Evolutionary conservation across 1,140 invertebrate species (phyloP).

Genomic region (Pomacea maculata): DNA sequence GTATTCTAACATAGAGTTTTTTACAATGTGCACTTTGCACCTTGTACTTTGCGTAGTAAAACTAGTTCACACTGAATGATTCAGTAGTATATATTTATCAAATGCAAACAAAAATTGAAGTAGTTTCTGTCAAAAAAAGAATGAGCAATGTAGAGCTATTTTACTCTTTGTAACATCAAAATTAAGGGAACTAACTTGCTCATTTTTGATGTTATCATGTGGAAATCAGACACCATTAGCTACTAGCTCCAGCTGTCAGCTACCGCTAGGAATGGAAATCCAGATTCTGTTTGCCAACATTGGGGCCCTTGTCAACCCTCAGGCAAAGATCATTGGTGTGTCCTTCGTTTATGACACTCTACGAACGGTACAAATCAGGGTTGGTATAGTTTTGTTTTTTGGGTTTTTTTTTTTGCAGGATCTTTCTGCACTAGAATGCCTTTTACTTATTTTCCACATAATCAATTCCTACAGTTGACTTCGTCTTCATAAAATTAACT

Average conservation of each 20-base stretch:
- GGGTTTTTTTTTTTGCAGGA: neutral
- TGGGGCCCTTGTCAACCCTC: constrained; percentile 65
- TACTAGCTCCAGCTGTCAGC: constrained; percentile 21
- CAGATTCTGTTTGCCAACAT: constrained; percentile 67
- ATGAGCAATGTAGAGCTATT: too few species aligned
- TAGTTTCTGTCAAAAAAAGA: too few species aligned
- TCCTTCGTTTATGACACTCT: constrained; percentile 44
- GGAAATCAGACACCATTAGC: neutral
- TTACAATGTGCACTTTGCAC: too few species aligned
- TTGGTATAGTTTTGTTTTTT: constrained; percentile 20
- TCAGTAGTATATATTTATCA: too few species aligned
- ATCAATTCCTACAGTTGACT: neutral
- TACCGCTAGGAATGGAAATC: constrained; percentile 66
- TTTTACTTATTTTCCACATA: neutral
- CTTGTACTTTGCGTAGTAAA: too few species aligned
- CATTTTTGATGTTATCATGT: neutral
- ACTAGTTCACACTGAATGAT: too few species aligned
- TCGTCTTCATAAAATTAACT: neutral
- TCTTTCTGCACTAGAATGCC: neutral
- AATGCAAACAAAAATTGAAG: too few species aligned
- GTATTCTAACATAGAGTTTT: too few species aligned
- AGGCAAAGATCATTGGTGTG: constrained; percentile 69
- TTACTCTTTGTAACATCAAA: too few species aligned
- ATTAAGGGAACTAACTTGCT: neutral
- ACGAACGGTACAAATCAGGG: constrained; percentile 41